phyloP scores from a whole-genome alignment of 2,888 invertebrate genomes.

The Hydrotaea diabolus region DNA sequence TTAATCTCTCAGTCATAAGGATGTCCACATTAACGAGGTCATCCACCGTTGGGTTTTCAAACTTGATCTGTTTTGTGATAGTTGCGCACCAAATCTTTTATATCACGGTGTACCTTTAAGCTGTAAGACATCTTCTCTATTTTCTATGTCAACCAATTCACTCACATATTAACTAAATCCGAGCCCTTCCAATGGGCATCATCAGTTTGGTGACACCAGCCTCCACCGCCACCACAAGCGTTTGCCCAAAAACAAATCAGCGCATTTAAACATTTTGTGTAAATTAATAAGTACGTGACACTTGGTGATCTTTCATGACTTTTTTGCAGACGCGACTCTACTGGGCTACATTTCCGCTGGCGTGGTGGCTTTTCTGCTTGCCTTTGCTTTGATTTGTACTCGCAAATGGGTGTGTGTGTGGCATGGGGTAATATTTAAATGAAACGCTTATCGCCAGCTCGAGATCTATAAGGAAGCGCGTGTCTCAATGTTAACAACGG shows the following conservation, averaged over 20 bases:
- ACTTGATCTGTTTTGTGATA: too few species aligned
- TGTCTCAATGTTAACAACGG: conserved; percentile 66
- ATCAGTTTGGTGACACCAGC: not conserved
- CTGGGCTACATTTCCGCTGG: not conserved
- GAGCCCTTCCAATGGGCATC: not conserved
- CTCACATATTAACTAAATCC: not conserved
- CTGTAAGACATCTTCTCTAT: too few species aligned
- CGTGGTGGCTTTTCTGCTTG: not conserved
- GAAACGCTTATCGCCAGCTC: conserved; percentile 54
- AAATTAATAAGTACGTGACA: conserved; percentile 67
- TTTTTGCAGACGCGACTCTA: not conserved
- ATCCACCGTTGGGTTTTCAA: too few species aligned
- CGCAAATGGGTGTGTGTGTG: conserved; percentile 45
- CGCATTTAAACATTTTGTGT: conserved; percentile 63
- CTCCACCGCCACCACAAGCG: not conserved
- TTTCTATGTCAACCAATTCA: too few species aligned
- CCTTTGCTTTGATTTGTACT: not conserved
- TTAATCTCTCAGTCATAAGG: too few species aligned
- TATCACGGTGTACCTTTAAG: too few species aligned
- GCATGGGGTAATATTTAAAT: conserved; percentile 62
- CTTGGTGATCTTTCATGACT: conserved; percentile 61
- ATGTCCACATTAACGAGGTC: too few species aligned
- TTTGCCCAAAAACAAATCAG: conserved; percentile 35
- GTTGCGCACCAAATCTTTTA: too few species aligned
- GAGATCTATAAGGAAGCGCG: conserved; percentile 65